Evolutionary conservation across 2,113 vertebrate genomes (phyloP).

Genomic region (Phyllostomus hastatus): DNA sequence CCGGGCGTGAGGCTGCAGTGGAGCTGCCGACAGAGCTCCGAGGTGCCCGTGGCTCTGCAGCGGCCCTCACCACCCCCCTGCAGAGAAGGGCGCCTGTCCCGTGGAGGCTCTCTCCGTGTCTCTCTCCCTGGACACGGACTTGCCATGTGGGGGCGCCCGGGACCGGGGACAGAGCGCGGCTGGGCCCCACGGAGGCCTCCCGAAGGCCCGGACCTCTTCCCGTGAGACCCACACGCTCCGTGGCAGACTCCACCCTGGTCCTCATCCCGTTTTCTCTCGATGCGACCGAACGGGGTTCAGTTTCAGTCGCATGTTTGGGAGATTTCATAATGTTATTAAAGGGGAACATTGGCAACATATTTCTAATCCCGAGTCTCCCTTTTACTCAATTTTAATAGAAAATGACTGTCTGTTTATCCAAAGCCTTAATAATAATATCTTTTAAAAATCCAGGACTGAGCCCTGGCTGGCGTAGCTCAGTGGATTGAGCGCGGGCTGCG

Average conservation of each 20-base stretch:
- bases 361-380: conserved; percentile 31
- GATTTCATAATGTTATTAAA: conserved; percentile 42
- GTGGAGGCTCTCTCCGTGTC: not conserved
- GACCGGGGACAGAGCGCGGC: not conserved
- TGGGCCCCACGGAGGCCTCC: not conserved
- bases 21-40: not conserved
- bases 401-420: conserved; percentile 38
- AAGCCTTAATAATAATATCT: not conserved
- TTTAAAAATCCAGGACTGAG: not conserved
- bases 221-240: not conserved
- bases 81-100: not conserved
- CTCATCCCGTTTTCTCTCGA: not conserved
- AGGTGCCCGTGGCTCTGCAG: not conserved
- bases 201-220: not conserved
- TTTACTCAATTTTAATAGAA: conserved; percentile 50
- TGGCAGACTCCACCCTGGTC: not conserved
- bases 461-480: too few species aligned
- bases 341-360: not conserved
- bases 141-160: not conserved
- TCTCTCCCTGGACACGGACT: not conserved
- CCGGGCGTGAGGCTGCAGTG: not conserved
- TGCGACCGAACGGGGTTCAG: not conserved
- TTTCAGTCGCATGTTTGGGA: conserved; percentile 41
- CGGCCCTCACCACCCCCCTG: not conserved
- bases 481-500: too few species aligned